Base-by-base conservation (phyloP, 2,113 vertebrate genomes). In the Melozone crissalis region DNA sequence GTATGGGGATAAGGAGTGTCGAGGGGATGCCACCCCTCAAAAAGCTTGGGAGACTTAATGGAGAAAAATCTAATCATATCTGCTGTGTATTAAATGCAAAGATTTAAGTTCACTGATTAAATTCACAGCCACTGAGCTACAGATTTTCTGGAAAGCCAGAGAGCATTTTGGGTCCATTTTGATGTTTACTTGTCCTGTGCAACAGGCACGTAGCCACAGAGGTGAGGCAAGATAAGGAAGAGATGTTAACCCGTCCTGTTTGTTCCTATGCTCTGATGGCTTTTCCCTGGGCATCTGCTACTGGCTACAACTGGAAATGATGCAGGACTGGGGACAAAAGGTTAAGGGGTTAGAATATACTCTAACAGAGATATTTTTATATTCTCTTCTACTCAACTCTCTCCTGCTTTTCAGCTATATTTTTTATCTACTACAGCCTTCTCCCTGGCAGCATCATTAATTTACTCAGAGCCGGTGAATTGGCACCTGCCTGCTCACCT, bases 1-100 rank as follows among this genome's bases (percentile, higher is more conserved):
- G 39, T 2, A 2, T 10, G 39, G 58, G 17, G 17, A 91, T 11
- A 65, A 46, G 49, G 30, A 67, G 3, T 0, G 0, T 43, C 0
- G 0, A 58, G 35, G 11, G 26, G 43, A 58, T 76, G 14, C n/a
- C 24, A 15, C 2, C 6, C 5, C 4, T 5, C 7, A 43, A 76
- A 75, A 80, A 80, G 5, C 18, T 31, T 46, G n/a, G 13, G 23
- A 87, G n/a, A 37, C 13, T 66, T 19, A 24, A 39, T 11, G 7
- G 24, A 86, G 33, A 37, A 76, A 87, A 86, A 67, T 44, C 31
- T 11, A 62, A 68, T 4, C 4, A 2, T 31, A 44, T 37, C 58
- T 58, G 10, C 31, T 5, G 3, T 11, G 16, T 62, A 23, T 44
- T 35, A 47, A 51, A 69, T 33, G 14, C 33, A 66, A 61, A 54